phyloP scores from a whole-genome alignment of 2,888 invertebrate species.

The Luperina nickerlii region DNA sequence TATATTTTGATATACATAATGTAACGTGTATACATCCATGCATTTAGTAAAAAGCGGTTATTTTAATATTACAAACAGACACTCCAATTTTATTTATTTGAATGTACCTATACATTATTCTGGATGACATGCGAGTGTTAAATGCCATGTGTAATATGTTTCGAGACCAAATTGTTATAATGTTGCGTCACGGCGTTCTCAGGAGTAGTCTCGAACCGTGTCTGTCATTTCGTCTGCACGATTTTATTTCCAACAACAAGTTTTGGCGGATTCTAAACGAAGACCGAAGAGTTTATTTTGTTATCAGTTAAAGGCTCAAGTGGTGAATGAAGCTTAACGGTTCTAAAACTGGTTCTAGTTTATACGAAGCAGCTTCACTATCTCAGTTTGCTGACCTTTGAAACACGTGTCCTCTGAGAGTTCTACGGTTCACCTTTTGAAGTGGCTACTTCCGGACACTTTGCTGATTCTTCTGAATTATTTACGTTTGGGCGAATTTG shows the following conservation, averaged over 20 bases:
- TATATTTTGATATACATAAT: too few relatives aligned
- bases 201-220: conserved; percentile 57
- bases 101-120: too few relatives aligned
- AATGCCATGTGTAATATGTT: conserved; percentile 66
- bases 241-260: conserved; percentile 48
- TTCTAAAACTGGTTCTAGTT: conserved; percentile 46
- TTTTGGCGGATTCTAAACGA: conserved; percentile 34
- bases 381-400: conserved; percentile 46
- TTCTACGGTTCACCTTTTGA: conserved; percentile 64
- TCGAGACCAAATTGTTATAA: conserved; percentile 62
- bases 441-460: conserved; percentile 70
- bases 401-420: conserved; percentile 58
- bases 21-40: too few relatives aligned
- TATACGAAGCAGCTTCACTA: conserved; percentile 24
- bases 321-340: conserved; percentile 58
- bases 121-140: conserved; percentile 56
- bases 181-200: conserved; percentile 62
- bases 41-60: too few relatives aligned
- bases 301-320: conserved; percentile 41
- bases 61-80: too few relatives aligned
- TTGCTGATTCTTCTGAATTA: conserved; percentile 74
- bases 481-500: conserved; percentile 76
- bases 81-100: too few relatives aligned
- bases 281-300: conserved; percentile 37
- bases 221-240: conserved; percentile 57